Evolutionary conservation across 2,797 vertebrate species (phyloP).

Genomic region (Acanthopagrus latus): DNA sequence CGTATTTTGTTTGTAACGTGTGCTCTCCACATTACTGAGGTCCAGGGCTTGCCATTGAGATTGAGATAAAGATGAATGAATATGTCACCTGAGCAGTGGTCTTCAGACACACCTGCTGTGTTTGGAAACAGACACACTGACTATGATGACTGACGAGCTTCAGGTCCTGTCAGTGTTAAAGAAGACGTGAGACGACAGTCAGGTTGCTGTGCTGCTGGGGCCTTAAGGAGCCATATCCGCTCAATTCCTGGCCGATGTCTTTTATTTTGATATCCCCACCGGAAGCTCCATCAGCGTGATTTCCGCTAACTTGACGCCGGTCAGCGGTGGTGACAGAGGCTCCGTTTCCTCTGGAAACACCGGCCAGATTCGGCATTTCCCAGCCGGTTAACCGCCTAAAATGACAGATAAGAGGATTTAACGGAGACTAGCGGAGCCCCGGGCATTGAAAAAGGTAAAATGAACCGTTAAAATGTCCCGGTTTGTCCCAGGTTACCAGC

Average conservation of each 20-base stretch:
- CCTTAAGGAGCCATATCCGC: neutral
- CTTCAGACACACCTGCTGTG: too few relatives aligned
- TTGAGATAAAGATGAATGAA: too few relatives aligned
- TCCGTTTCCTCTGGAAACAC: constrained; percentile 1
- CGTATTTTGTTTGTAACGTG: too few relatives aligned
- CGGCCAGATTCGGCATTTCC: constrained; percentile 2
- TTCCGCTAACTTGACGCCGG: constrained; percentile 27
- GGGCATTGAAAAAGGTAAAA: constrained; percentile 49
- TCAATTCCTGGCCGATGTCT: accelerated
- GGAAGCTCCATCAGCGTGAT: neutral
- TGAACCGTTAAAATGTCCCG: neutral
- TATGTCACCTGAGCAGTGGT: too few relatives aligned
- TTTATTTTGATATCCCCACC: constrained; percentile 26
- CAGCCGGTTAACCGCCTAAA: neutral
- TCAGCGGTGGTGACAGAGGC: neutral
- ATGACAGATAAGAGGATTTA: constrained; percentile 39
- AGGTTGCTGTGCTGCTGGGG: too few relatives aligned
- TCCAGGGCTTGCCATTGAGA: too few relatives aligned
- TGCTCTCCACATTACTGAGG: too few relatives aligned
- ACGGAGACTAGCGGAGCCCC: constrained; percentile 28
- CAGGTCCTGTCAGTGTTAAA: too few relatives aligned
- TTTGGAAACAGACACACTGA: too few relatives aligned
- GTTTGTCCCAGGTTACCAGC: constrained; percentile 10
- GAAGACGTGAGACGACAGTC: too few relatives aligned
- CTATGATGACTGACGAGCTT: too few relatives aligned